Conservation (phyloP, 1,140 invertebrate species). For the Hyphantria cunea region DNA sequence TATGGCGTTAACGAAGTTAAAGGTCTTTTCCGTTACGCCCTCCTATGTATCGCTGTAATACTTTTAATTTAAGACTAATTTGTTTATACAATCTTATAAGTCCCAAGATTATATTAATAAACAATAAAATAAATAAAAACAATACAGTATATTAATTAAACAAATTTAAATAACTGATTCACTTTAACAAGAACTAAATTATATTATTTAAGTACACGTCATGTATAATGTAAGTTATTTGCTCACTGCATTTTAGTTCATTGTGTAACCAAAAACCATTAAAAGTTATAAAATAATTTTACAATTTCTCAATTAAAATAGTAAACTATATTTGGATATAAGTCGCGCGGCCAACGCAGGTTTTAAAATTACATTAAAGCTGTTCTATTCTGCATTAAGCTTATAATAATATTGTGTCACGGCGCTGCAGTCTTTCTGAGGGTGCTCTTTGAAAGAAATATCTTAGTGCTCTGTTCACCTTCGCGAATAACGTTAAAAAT, state of each 20-base stretch:
- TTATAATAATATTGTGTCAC: constrained; percentile 59
- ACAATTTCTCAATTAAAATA: too few relatives aligned
- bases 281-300: too few relatives aligned
- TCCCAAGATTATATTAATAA: too few relatives aligned
- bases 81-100: too few relatives aligned
- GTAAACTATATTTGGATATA: too few relatives aligned
- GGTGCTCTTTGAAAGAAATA: constrained; percentile 46
- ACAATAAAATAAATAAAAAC: too few relatives aligned
- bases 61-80: constrained; percentile 35
- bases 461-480: constrained; percentile 36
- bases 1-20: constrained; percentile 55
- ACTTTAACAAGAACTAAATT: constrained; percentile 3
- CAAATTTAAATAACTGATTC: too few relatives aligned
- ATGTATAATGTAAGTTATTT: constrained; percentile 44
- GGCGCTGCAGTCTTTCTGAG: constrained; percentile 56
- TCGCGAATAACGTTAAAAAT: constrained; percentile 60
- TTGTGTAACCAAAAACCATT: too few relatives aligned
- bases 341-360: too few relatives aligned
- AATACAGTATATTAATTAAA: too few relatives aligned
- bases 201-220: constrained; percentile 53
- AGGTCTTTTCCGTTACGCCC: constrained; percentile 45
- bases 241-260: too few relatives aligned
- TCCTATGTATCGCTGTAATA: constrained; percentile 45
- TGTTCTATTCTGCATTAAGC: constrained; percentile 63
- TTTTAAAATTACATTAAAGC: constrained; percentile 67